Conservation (phyloP, 2,888 invertebrate genomes). For the Ptychoptera contaminata region DNA sequence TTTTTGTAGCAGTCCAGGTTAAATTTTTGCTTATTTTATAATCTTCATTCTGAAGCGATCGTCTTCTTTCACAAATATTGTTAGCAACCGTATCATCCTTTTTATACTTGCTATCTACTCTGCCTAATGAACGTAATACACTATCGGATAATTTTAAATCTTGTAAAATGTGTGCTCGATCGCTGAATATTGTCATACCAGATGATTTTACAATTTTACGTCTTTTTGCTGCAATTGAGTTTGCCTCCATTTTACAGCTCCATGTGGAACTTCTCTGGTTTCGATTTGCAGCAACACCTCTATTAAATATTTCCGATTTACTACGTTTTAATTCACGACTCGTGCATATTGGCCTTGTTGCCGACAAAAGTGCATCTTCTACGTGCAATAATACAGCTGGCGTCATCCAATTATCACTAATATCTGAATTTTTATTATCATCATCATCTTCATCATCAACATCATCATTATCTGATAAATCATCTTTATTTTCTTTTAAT, state of each 20-base stretch:
- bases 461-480: slow-evolving; percentile 4
- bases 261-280: slow-evolving; percentile 48
- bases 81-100: slow-evolving; percentile 17
- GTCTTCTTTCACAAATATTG: slow-evolving; percentile 11
- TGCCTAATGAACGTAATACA: slow-evolving; percentile 27
- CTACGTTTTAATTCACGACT: slow-evolving; percentile 44
- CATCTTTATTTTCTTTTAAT: slow-evolving; percentile 28
- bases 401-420: slow-evolving; percentile 8
- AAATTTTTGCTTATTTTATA: slow-evolving; percentile 16
- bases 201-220: slow-evolving; percentile 37
- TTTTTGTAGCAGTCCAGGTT: slow-evolving; percentile 28
- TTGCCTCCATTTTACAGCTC: slow-evolving; percentile 53
- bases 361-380: slow-evolving; percentile 26
- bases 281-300: slow-evolving; percentile 30
- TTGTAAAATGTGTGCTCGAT: slow-evolving; percentile 15
- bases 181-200: slow-evolving; percentile 16
- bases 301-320: slow-evolving; percentile 43
- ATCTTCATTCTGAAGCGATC: slow-evolving; percentile 10
- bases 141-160: slow-evolving; percentile 33
- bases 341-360: slow-evolving; percentile 28
- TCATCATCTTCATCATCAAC: slow-evolving; percentile 28
- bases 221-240: slow-evolving; percentile 43
- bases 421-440: slow-evolving; percentile 10
- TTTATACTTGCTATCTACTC: slow-evolving; percentile 11
- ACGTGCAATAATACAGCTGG: slow-evolving; percentile 14